Evolutionary conservation across 2,113 vertebrate species (phyloP), one percentile per base, ranked within the genome.

Genomic region (Sebastes schlegelii): DNA sequence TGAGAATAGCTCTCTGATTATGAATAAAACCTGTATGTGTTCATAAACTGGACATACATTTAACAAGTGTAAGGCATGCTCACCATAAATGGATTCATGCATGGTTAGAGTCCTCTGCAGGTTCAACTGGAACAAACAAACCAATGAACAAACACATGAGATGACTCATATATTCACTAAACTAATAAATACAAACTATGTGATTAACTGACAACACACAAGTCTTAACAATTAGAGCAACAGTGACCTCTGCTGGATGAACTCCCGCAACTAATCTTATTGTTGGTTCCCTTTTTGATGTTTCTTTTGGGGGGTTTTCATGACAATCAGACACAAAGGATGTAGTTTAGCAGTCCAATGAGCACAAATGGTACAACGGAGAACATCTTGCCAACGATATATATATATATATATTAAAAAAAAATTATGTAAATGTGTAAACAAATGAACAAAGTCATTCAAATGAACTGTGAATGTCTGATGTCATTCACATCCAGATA

Each of bases 211-310:
- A 46, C 13, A 16, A 1, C 16, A 14, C 6, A 60, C 5, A 16
- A 19, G 17, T 10, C 2, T 13, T 5, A 43, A 51, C 60, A 52
- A 40, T 46, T 65, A 26, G 51, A 82, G 68, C 65, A 85, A 82
- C 77, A 86, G 79, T 4, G 89, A 84, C 90, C 77, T 88, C 93
- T 94, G 84, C 86, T 91, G 93, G 90, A 85, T 4, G 21, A 80
- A 73, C 10, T 48, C 5, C 11, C 1, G 3, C 2, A 49, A 75
- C 3, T 9, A 19, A 42, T 10, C 5, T 58, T 11, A 43, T 16
- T 10, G 23, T 55, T 19, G 1, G 6, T 57, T 66, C 14, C 19
- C 0, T 5, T 54, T 64, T 49, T 13, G 4, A 45, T 13, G 13
- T 0, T 42, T 62, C 4, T 9, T 64, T 19, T 21, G 5, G n/a